Evolutionary conservation across 1,140 invertebrate species (phyloP), one percentile per base, ranked within the genome.

Genomic region (Apis laboriosa): DNA sequence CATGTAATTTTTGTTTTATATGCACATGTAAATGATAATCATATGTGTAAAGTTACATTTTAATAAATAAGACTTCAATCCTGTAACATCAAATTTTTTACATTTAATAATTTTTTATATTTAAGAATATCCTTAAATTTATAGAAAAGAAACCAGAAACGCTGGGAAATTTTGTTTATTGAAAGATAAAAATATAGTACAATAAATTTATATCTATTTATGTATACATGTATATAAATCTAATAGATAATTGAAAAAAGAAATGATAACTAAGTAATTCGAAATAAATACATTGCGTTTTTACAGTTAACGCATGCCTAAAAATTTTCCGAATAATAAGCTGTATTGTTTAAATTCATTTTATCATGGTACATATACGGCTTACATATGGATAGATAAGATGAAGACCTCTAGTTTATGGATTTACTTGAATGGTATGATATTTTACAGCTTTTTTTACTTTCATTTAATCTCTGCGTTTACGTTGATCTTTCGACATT

Each of bases 401-500:
- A 94, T 93, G 93, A 94, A 94, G 93, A 94, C 93, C 90, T 92
- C 91, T 94, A 94, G 86, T 89, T 93, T 90, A 92, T 94, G 92
- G 91, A 93, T 94, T 93, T 93, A 92, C 84, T 92, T 91, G 85
- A 92, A 93, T 91, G 88, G 87, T 75, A 77, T 86, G 58, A 86
- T 76, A 81, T 70, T 84, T 90, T 84, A 86, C 86, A 88, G 56
- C 90, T 84, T 79, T 88, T 87, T 66, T 77, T 84, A 7, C 84
- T 34, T 24, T 11, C 4, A 2, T 15, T 89, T 71, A 91, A 72
- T 93, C 90, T 76, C 83, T 91, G 74, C 88, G 91, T 72, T 91
- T 92, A 67, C 84, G 91, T 73, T 92, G 89, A 1, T 86, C 58
- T 61, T 73, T 86, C 19, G 77, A 63, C 24, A 84, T 34, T 81